Base-by-base conservation (phyloP, 2,888 invertebrate species). In the Apodemia mormo region DNA sequence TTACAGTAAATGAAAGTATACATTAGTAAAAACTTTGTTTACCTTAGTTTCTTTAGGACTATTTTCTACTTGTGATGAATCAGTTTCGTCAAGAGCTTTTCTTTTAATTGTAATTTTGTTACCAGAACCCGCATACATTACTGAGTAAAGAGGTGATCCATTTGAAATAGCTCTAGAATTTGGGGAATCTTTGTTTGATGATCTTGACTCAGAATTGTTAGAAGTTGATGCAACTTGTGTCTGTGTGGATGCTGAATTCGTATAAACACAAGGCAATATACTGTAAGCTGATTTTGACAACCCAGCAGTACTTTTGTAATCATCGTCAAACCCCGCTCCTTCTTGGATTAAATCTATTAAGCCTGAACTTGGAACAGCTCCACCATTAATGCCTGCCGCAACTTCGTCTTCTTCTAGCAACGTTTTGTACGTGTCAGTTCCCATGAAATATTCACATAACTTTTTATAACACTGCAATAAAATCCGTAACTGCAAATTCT, bases 381-480 rank as follows among this genome's bases (percentile, higher is more conserved):
- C 94, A 75, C 92, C 94, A 78, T 90, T 94, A 68, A 90, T 90
- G 70, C 90, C 94, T 75, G 87, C 94, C 75, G 84, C 90, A 83
- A 89, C 88, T 77, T 93, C 89, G 71, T 94, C 93, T 82, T 94
- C 93, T 74, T 94, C 89, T 74, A 93, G 86, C 74, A 96, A 88
- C 75, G 88, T 94, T 82, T 94, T 95, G 84, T 96, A 97, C 72
- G 97, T 94, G 58, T 95, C 94, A 2, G 96, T 96, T 71, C 95
- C 95, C 79, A 96, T 95, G 79, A 98, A 94, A 87, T 97, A 97
- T 82, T 96, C 95, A 92, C 98, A 98, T 73, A 98, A 94, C 82
- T 97, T 96, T 87, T 97, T 97, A 84, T 98, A 98, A 89, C 98
- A 98, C 85, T 97, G 96, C 71, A 98, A 89, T 64, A 98, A 93